phyloP scores from a whole-genome alignment of 2,113 vertebrate species.

The Oncorhynchus mykiss region DNA sequence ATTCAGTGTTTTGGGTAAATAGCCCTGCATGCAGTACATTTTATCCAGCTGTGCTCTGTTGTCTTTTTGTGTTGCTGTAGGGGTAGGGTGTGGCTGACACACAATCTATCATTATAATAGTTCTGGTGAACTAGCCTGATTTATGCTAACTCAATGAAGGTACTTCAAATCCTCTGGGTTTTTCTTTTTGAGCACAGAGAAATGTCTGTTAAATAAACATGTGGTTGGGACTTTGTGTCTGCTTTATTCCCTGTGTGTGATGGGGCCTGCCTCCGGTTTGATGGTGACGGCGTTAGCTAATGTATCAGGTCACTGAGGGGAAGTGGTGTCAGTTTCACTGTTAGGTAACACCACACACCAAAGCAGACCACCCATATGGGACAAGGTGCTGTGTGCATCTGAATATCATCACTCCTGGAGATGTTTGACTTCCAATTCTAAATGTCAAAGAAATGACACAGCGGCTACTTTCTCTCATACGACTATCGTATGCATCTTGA shows the following conservation, averaged over 20 bases:
- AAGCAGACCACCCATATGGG: slow-evolving; percentile 55
- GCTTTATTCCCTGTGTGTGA: no score
- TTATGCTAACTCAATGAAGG: slow-evolving; percentile 8
- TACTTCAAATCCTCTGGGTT: slow-evolving; percentile 32
- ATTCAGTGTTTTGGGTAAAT: background rate
- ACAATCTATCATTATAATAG: slow-evolving; percentile 42
- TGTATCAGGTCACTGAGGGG: background rate
- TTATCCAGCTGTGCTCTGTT: slow-evolving; percentile 69
- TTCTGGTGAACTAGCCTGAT: slow-evolving; percentile 18
- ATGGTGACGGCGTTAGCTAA: slow-evolving; percentile 44
- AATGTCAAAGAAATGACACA: no score
- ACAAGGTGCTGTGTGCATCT: slow-evolving; percentile 18
- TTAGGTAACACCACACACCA: slow-evolving; percentile 27
- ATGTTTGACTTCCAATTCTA: slow-evolving; percentile 37
- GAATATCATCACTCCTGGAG: slow-evolving; percentile 36
- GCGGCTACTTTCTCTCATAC: slow-evolving; percentile 2
- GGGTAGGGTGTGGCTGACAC: slow-evolving; percentile 54
- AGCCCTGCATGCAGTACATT: slow-evolving; percentile 20
- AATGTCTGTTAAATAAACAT: slow-evolving; percentile 26
- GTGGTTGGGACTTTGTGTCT: slow-evolving; percentile 26
- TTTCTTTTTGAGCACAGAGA: slow-evolving; percentile 13
- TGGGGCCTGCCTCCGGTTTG: slow-evolving; percentile 35
- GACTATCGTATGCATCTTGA: slow-evolving; percentile 5
- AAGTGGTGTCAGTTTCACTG: slow-evolving; percentile 36
- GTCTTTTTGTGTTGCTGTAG: slow-evolving; percentile 27